Percentiles rank a stretch among this genome's conserved stretches.
Evolutionary conservation across 2,113 vertebrate species (phyloP).

Genomic region (Atlantisia rogersi): DNA sequence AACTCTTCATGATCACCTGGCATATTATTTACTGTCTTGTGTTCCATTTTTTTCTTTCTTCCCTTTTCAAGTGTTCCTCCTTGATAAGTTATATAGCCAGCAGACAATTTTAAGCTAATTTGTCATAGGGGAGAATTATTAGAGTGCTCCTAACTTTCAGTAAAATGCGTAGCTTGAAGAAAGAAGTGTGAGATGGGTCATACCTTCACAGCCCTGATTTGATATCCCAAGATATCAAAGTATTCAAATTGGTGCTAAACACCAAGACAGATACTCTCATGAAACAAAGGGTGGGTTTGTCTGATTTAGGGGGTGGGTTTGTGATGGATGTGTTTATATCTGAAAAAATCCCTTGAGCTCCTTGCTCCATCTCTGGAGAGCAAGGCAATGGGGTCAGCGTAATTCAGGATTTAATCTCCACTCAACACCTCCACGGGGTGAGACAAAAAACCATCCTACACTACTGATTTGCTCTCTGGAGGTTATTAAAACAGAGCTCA

Average conservation of each 20-base stretch:
- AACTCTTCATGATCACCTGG: neutral
- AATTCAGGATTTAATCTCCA: neutral
- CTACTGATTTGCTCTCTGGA: neutral
- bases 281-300: rapidly evolving
- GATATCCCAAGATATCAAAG: neutral
- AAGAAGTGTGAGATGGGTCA: neutral
- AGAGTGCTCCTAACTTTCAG: neutral
- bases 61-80: neutral
- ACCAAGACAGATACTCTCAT: neutral
- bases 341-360: neutral
- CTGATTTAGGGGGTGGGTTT: neutral
- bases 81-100: neutral
- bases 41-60: neutral
- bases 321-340: rapidly evolving
- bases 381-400: neutral
- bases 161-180: neutral
- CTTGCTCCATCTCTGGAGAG: neutral
- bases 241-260: neutral
- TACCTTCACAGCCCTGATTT: neutral
- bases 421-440: neutral
- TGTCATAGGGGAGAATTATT: neutral
- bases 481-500: neutral
- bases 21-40: rapidly evolving
- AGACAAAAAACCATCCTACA: rapidly evolving
- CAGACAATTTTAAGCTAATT: neutral